A percentile compares a stretch with the other conserved stretches of the same genome.
phyloP scores from a whole-genome alignment of 2,888 invertebrate species.

The Pecten maximus region DNA sequence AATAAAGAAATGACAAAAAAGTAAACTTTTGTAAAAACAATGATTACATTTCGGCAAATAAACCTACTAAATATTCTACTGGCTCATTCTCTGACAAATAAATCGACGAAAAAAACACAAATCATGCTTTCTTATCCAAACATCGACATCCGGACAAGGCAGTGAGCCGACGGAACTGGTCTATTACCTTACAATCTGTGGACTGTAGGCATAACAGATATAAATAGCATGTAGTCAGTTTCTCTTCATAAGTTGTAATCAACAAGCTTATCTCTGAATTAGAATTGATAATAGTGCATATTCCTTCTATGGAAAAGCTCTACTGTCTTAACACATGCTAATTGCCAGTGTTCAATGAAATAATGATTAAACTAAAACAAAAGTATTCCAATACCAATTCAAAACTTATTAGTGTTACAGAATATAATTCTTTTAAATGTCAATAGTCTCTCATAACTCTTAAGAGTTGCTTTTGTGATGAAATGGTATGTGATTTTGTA shows the following conservation, averaged over 20 bases:
- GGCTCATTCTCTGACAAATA: constrained; percentile 20
- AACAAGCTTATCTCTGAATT: not conserved
- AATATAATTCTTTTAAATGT: too few relatives aligned
- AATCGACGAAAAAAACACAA: constrained; percentile 20
- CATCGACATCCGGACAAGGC: not conserved
- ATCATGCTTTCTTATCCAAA: constrained; percentile 11
- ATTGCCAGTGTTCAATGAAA: not conserved
- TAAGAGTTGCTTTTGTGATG: too few relatives aligned
- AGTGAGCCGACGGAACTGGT: constrained; percentile 43
- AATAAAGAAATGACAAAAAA: not conserved
- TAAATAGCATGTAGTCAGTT: not conserved
- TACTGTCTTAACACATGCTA: not conserved
- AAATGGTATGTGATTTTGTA: too few relatives aligned
- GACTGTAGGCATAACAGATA: constrained; percentile 51
- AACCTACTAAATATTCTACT: constrained; percentile 31
- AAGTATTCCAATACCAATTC: too few relatives aligned
- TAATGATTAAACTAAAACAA: too few relatives aligned
- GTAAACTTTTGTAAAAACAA: not conserved
- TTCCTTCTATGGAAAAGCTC: not conserved
- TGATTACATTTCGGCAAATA: not conserved
- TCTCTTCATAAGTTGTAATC: not conserved
- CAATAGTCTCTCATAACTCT: too few relatives aligned
- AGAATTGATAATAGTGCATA: not conserved
- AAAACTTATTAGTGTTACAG: too few relatives aligned
- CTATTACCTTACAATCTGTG: constrained; percentile 65